Percentiles rank a stretch among this genome's conserved stretches.
These are phyloP conservation scores for Hyles euphorbiae DNA, from an alignment of 1,140 invertebrate genomes.

Conservation along the genomic window DNA sequence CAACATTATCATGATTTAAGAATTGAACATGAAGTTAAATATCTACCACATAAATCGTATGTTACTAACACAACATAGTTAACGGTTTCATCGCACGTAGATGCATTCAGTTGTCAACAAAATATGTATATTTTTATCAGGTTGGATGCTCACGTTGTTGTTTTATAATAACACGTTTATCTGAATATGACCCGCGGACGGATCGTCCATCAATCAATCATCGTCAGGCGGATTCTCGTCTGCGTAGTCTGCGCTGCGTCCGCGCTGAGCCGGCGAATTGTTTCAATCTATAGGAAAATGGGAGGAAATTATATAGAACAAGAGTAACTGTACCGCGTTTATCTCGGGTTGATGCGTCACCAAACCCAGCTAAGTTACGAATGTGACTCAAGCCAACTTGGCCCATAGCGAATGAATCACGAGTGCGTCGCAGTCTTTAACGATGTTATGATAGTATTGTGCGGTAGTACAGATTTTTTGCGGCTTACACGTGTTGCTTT, in stretches of 20 bases:
- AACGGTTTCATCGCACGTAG: not conserved
- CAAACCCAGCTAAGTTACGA: slow-evolving; percentile 36
- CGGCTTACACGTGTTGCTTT: no score
- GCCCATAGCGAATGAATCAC: slow-evolving; percentile 54
- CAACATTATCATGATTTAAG: no score
- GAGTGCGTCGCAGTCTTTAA: not conserved
- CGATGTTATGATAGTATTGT: no score
- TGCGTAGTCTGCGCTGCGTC: not conserved
- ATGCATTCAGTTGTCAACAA: not conserved
- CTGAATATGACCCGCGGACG: slow-evolving; percentile 30
- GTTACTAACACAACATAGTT: no score
- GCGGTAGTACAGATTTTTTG: no score
- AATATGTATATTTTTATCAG: not conserved
- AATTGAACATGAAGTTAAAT: no score
- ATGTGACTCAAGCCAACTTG: slow-evolving; percentile 52
- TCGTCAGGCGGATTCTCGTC: slow-evolving; percentile 1
- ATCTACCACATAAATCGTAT: no score
- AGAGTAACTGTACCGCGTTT: not conserved
- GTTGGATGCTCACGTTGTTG: slow-evolving; percentile 8
- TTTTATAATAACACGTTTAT: slow-evolving; percentile 30
- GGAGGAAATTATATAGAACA: not conserved
- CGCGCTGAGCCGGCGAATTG: not conserved
- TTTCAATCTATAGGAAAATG: no score
- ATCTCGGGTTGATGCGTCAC: slow-evolving; percentile 45
- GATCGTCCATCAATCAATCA: slow-evolving; percentile 35